Evolutionary conservation across 2,113 vertebrate genomes (phyloP).

Genomic region (Syngnathus floridae): DNA sequence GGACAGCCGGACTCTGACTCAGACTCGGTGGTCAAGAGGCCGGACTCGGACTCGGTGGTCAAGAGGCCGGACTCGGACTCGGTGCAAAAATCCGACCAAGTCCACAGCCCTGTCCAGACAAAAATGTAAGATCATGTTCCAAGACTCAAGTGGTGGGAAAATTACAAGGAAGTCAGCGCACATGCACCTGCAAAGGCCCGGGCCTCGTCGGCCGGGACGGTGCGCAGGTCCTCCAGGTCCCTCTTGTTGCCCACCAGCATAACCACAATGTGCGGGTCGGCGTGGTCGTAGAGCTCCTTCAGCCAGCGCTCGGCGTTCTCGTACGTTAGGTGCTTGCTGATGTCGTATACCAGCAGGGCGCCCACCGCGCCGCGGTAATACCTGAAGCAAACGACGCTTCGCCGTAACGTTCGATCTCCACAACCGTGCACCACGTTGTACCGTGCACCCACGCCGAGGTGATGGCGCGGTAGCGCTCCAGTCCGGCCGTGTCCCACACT

Average conservation of each 20-base stretch:
- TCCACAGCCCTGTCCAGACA: too few species aligned
- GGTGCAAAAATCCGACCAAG: too few species aligned
- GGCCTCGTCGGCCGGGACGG: slow-evolving; percentile 85
- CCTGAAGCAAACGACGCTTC: slow-evolving; percentile 48
- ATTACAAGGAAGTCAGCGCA: not conserved
- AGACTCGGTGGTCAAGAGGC: too few species aligned
- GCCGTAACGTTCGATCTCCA: too few species aligned
- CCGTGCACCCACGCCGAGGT: slow-evolving; percentile 84
- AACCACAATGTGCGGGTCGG: slow-evolving; percentile 95
- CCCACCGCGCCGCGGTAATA: slow-evolving; percentile 96
- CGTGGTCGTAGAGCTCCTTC: slow-evolving; percentile 93
- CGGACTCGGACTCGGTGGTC: too few species aligned
- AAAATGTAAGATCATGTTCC: too few species aligned
- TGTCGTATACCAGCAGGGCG: slow-evolving; percentile 91
- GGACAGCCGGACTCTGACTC: too few species aligned
- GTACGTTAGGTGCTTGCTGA: slow-evolving; percentile 93
- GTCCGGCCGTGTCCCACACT: slow-evolving; percentile 94
- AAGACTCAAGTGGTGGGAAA: not conserved
- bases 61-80: too few species aligned
- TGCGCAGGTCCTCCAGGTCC: slow-evolving; percentile 77
- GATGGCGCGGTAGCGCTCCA: slow-evolving; percentile 94
- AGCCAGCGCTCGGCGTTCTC: slow-evolving; percentile 94
- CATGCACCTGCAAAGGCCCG: slow-evolving; percentile 81
- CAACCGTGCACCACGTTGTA: too few species aligned
- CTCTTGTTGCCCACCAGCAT: slow-evolving; percentile 98